Conservation (phyloP, 2,888 invertebrate genomes). For the Tenthredo scrophulariae region DNA sequence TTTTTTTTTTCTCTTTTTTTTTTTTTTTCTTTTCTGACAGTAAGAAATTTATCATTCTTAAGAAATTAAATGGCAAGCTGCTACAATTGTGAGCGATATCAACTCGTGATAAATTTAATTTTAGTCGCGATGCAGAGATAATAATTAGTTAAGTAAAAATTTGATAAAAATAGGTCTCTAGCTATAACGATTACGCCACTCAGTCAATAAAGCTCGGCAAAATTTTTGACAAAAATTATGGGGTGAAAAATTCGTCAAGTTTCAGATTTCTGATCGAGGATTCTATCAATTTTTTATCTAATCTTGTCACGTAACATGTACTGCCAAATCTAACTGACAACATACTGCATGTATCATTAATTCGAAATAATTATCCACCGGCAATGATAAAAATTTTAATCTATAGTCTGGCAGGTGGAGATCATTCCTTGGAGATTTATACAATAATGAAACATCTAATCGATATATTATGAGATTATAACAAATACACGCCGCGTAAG, state of each 20-base stretch:
- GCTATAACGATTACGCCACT: not conserved
- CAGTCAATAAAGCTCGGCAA: not conserved
- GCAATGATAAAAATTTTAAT: constrained; percentile 3
- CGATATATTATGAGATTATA: not conserved
- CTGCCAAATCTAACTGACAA: not conserved
- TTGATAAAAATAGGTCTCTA: not conserved
- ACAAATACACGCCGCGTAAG: not conserved
- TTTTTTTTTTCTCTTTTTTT: not conserved
- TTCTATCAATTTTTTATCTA: not conserved
- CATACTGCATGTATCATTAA: not conserved
- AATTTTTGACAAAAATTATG: not conserved
- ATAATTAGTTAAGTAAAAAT: not conserved
- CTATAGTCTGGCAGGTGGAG: not conserved
- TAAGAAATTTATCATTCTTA: not conserved
- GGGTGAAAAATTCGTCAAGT: not conserved
- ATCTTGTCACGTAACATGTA: constrained; percentile 14
- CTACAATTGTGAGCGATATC: not conserved
- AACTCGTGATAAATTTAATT: not conserved
- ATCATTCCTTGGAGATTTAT: not conserved
- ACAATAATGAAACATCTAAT: not conserved
- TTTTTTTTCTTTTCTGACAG: not conserved
- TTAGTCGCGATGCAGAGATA: not conserved
- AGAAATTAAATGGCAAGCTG: not conserved
- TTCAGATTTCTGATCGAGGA: not conserved
- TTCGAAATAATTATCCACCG: not conserved